A percentile compares a stretch with the other conserved stretches of the same genome.
These are phyloP conservation scores for Sminthurinus aureus DNA, from an alignment of 2,888 invertebrate species.

Conservation along the genomic window DNA sequence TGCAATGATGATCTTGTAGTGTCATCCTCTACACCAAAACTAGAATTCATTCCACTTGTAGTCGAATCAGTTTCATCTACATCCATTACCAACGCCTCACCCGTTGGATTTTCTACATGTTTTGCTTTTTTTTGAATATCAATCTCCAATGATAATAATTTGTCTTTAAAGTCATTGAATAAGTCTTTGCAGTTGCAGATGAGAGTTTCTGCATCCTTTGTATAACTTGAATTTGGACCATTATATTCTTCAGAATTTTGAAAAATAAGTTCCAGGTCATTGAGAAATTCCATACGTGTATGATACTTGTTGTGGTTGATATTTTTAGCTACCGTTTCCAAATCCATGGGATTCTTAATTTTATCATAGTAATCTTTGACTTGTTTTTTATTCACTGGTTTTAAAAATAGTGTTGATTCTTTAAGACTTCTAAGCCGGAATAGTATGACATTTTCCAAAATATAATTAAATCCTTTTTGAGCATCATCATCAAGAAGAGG, in stretches of 20 bases:
- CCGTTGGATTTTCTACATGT: slow-evolving; percentile 1
- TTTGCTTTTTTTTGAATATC: slow-evolving; percentile 48
- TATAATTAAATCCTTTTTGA: slow-evolving; percentile 86
- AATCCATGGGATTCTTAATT: slow-evolving; percentile 93
- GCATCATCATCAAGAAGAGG: slow-evolving; percentile 86
- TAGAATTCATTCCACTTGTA: no score
- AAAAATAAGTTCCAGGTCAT: slow-evolving; percentile 86
- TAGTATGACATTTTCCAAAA: slow-evolving; percentile 86
- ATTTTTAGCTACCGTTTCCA: slow-evolving; percentile 89
- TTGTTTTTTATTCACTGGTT: slow-evolving; percentile 95
- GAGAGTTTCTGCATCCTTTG: slow-evolving; percentile 83
- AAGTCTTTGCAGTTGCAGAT: slow-evolving; percentile 72
- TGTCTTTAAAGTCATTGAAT: slow-evolving; percentile 61
- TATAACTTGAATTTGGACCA: slow-evolving; percentile 85
- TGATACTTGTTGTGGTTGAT: slow-evolving; percentile 92
- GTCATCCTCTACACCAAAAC: no score
- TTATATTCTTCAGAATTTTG: slow-evolving; percentile 91
- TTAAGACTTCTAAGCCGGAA: slow-evolving; percentile 85
- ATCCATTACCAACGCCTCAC: slow-evolving; percentile 55
- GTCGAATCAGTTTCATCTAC: slow-evolving; percentile 62
- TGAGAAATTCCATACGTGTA: slow-evolving; percentile 83
- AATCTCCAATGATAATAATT: slow-evolving; percentile 49
- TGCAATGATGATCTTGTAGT: no score
- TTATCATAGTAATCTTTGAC: slow-evolving; percentile 95
- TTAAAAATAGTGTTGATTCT: slow-evolving; percentile 95